Conservation (phyloP, 2,888 invertebrate species). For the Ligdia adustata region DNA sequence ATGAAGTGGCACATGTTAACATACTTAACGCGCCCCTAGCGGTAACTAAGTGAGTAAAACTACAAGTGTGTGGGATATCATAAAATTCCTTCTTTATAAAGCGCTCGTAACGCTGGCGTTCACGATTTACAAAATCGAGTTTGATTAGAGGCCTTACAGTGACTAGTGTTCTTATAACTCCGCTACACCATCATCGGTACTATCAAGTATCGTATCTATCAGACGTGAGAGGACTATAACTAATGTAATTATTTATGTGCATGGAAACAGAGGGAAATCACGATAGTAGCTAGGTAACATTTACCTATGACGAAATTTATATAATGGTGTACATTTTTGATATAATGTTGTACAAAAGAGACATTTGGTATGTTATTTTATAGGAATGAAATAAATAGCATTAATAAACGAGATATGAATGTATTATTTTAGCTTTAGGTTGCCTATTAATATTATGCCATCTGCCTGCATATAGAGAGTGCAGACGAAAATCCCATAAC, state of each 20-base stretch:
- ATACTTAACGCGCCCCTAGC: no score
- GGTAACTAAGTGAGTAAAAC: not conserved
- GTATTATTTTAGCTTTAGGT: constrained; percentile 41
- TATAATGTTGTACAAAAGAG: constrained; percentile 85
- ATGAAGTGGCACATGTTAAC: no score
- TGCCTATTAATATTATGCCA: not conserved
- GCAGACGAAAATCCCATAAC: no score
- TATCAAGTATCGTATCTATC: constrained; percentile 60
- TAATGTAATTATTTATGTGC: constrained; percentile 63
- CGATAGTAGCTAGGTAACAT: constrained; percentile 79
- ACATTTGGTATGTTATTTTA: constrained; percentile 85
- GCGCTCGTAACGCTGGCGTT: no score
- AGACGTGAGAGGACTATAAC: constrained; percentile 76
- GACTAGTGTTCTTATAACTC: constrained; percentile 30
- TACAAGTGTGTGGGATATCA: not conserved
- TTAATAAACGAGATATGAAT: constrained; percentile 71
- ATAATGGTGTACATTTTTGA: constrained; percentile 85
- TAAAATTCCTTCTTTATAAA: no score
- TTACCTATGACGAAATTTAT: constrained; percentile 83
- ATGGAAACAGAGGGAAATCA: constrained; percentile 61
- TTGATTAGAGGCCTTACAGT: no score
- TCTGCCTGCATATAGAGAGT: no score
- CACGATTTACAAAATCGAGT: no score
- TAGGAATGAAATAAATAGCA: constrained; percentile 85
- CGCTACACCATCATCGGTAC: constrained; percentile 44